phyloP scores from a whole-genome alignment of 2,113 vertebrate genomes.

The Ia io region DNA sequence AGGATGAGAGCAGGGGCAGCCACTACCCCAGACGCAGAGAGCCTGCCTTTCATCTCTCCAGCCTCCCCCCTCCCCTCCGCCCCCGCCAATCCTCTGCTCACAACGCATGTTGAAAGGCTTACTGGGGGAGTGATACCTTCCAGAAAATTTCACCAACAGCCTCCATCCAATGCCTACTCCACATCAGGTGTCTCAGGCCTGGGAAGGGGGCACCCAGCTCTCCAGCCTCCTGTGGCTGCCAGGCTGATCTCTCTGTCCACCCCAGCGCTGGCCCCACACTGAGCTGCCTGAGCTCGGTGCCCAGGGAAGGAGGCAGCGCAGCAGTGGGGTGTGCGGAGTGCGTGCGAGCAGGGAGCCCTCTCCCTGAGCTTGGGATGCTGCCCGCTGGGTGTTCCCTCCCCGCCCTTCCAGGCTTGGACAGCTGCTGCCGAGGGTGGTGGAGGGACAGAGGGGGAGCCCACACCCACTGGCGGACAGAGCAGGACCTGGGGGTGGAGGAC shows the following conservation, averaged over 20 bases:
- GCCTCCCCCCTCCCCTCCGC: rapidly evolving
- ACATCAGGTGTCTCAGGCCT: background rate
- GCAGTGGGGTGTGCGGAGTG: rapidly evolving
- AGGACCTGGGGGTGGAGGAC: background rate
- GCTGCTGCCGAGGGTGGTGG: background rate
- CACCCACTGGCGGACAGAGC: background rate
- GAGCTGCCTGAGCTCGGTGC: background rate
- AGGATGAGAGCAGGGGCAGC: background rate
- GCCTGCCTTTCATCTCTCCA: background rate
- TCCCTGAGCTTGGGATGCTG: background rate
- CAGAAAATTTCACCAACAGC: background rate
- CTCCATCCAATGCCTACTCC: background rate
- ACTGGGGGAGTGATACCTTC: background rate
- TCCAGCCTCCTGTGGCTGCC: background rate
- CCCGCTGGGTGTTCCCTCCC: slow-evolving; percentile 49
- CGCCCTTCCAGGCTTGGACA: background rate
- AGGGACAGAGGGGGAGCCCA: background rate
- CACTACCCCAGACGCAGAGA: background rate
- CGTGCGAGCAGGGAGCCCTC: background rate
- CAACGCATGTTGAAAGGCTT: background rate
- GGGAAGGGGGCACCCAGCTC: background rate
- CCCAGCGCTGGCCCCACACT: background rate
- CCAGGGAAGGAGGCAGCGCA: background rate
- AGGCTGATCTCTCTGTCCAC: background rate
- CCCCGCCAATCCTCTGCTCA: background rate